A percentile compares a stretch with the other conserved stretches of the same genome.
Evolutionary conservation across 1,140 invertebrate species (phyloP).

Genomic region (Pinna nobilis): DNA sequence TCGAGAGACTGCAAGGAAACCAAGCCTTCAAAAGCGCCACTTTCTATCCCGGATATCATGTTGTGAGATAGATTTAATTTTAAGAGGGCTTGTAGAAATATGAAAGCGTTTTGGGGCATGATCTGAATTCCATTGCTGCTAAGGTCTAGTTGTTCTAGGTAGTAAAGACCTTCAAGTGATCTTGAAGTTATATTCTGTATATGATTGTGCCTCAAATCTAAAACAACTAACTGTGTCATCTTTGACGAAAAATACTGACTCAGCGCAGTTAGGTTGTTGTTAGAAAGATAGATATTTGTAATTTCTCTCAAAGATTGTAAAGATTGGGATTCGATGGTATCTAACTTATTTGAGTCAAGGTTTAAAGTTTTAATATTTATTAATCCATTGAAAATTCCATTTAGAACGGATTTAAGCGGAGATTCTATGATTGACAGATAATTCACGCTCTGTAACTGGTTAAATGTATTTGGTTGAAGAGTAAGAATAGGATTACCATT

Average conservation of each 20-base stretch:
- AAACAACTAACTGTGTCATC: background rate
- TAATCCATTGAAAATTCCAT: background rate
- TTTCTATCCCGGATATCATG: background rate
- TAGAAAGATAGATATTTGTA: background rate
- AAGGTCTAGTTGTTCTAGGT: background rate
- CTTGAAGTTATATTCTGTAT: background rate
- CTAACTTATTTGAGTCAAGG: background rate
- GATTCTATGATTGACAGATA: too few relatives aligned
- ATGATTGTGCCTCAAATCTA: background rate
- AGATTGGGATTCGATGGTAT: background rate
- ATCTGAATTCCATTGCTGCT: background rate
- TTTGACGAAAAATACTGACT: background rate
- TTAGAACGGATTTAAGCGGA: background rate
- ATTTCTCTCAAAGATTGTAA: background rate
- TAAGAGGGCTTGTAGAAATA: background rate
- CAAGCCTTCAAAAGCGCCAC: background rate
- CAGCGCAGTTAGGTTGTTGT: constrained; percentile 3
- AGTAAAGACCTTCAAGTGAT: background rate
- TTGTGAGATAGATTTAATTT: constrained; percentile 22
- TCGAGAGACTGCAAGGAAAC: background rate
- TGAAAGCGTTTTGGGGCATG: background rate
- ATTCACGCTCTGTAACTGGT: too few relatives aligned
- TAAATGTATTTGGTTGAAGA: too few relatives aligned
- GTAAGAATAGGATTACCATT: too few relatives aligned
- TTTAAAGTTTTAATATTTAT: constrained; percentile 3